Evolutionary conservation across 2,888 invertebrate species (phyloP), one percentile per base, ranked within the genome.

Genomic region (Crossocerus cetratus): DNA sequence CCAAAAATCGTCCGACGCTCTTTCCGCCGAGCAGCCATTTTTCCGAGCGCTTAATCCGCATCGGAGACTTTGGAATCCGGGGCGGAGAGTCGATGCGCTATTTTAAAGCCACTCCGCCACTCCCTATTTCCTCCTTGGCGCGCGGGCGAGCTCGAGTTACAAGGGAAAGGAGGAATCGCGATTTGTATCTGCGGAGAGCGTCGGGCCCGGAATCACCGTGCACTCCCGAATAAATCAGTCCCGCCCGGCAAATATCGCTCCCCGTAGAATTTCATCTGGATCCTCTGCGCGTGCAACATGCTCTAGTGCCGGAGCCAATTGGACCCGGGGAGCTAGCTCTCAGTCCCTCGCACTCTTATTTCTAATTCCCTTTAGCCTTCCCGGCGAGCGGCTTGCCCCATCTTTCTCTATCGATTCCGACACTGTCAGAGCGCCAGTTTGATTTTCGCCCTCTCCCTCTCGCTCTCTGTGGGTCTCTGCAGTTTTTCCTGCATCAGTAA

Each of bases 161-260:
- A 69, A 67, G 44, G 62, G 72, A 69, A 69, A 77, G 77, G 70
- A 81, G 75, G 74, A 79, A 81, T 81, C 78, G 63, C 73, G 76
- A 81, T 81, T 69, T 70, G 81, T 77, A 75, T 75, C 76, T 60
- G 42, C 20, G 63, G 64, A 18, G 55, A 72, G 65, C 67, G 67
- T 71, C 43, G 66, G 5, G 64, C 69, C 56, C 60, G 49, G 80
- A 60, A 77, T 69, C 69, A 45, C 61, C 74, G 59, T 70, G 72
- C n/a, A 70, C 77, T 58, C 62, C 53, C 69, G 66, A 68, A 80
- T 80, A 80, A 80, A 80, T 80, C 71, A 69, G 70, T 57, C 65
- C 43, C 69, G 32, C 54, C 23, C 64, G 44, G 59, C 56, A 60
- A 72, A 71, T 72, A 72, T 70, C 62, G 75, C 54, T 66, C 42